These are phyloP conservation scores for Microplitis manilae DNA, from an alignment of 2,888 invertebrate genomes.

Conservation along the genomic window DNA sequence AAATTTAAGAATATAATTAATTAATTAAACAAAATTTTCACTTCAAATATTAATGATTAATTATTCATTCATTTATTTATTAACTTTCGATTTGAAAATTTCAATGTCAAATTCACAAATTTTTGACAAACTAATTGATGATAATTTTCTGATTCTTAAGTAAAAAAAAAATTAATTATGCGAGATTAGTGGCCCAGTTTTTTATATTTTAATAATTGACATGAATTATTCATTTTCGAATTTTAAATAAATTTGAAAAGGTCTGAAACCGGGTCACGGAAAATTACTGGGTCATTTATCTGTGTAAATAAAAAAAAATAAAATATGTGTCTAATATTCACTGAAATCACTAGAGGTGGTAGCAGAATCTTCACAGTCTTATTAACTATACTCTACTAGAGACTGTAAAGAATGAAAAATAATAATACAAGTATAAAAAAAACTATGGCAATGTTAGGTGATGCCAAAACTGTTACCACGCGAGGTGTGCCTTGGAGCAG, in stretches of 20 bases:
- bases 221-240: no score
- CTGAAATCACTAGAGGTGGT: conserved; percentile 16
- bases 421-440: conserved; percentile 42
- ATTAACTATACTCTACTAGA: conserved; percentile 7
- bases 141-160: conserved; percentile 30
- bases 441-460: conserved; percentile 64
- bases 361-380: conserved; percentile 27
- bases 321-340: conserved; percentile 3
- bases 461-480: conserved; percentile 63
- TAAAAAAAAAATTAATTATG: neutral
- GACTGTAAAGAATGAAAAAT: conserved; percentile 22
- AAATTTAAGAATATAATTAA: neutral
- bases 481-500: conserved; percentile 65
- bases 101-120: conserved; percentile 45
- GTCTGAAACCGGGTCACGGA: no score
- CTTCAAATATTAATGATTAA: conserved; percentile 21
- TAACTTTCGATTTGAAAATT: conserved; percentile 23
- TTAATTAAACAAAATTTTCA: conserved; percentile 2
- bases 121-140: conserved; percentile 50
- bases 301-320: neutral
- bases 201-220: no score
- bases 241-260: no score
- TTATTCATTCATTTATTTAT: conserved; percentile 18
- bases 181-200: no score
- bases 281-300: no score